Evolutionary conservation across 2,797 vertebrate species (phyloP), one percentile per base, ranked within the genome.

Genomic region (Xerus rutilus): DNA sequence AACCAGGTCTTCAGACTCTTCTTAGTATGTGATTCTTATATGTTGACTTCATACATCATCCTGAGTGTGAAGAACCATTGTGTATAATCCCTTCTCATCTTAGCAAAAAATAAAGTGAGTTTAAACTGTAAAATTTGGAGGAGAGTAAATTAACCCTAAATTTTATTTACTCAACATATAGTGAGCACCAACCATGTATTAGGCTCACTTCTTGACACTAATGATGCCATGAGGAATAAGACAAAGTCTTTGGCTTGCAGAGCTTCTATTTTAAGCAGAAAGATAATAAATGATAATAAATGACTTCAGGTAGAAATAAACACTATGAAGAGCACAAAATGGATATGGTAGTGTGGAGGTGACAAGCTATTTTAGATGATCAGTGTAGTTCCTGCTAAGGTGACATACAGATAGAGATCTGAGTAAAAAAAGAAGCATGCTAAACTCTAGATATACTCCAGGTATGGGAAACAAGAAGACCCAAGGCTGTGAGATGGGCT

Each of bases 81-180:
- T 35, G 54, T 65, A 18, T 77, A 73, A 59, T 84, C 5, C 5
- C 12, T 89, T 84, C 70, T 89, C 18, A 78, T 86, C 18, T n/a
- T 12, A 54, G 64, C 45, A 95, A 62, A 81, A 92, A 74, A 73
- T 91, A 39, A 69, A 62, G 21, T 89, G 32, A 79, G 7, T 62
- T 91, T 95, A 87, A 89, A 28, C 4, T 73, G 12, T 86, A 86
- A 76, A 86, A 81, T 81, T 83, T 91, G 86, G 95, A 43, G 39
- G 4, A 76, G 12, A 84, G 2, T 86, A 81, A 89, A 43, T 93
- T 73, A 85, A 64, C 20, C n/a, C 32, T 65, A 76, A 23, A 1
- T 93, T 96, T 70, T 86, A 79, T 73, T 69, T 89, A 69, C 47
- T 90, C 32, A 73, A 74, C 85, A 82, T 65, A 21, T 85, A 65